phyloP scores from a whole-genome alignment of 2,888 invertebrate genomes.

The Drosophila ustulata region DNA sequence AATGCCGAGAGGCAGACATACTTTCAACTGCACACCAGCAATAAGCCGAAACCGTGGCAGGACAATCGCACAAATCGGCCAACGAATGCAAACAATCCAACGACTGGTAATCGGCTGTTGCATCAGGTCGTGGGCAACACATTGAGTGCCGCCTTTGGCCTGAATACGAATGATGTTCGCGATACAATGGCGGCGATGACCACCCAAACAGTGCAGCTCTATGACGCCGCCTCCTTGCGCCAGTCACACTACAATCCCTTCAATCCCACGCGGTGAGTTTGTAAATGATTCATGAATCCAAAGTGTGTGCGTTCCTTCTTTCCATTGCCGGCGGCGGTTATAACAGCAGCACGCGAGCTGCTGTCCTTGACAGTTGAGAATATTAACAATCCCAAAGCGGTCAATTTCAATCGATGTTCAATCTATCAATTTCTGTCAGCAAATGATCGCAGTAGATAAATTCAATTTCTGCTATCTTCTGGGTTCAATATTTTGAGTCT shows the following conservation, averaged over 20 bases:
- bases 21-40: constrained; percentile 75
- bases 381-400: background rate
- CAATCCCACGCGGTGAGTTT: constrained; percentile 83
- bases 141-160: constrained; percentile 77
- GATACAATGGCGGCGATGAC: constrained; percentile 25
- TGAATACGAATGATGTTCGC: constrained; percentile 28
- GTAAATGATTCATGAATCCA: constrained; percentile 24
- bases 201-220: constrained; percentile 74
- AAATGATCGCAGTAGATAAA: background rate
- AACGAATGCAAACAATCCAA: background rate
- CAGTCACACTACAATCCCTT: constrained; percentile 82
- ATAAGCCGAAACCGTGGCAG: constrained; percentile 10
- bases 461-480: background rate
- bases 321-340: background rate
- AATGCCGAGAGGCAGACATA: constrained; percentile 81
- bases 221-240: constrained; percentile 77
- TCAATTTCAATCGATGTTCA: background rate
- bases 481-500: no score
- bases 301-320: constrained; percentile 7
- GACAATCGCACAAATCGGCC: constrained; percentile 2
- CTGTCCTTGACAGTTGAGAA: background rate
- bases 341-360: no score
- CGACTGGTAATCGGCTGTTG: constrained; percentile 55
- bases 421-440: background rate
- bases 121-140: constrained; percentile 73